Percentiles rank a stretch among this genome's conserved stretches.
phyloP scores from a whole-genome alignment of 2,888 invertebrate species.

The Drosophila percnosoma region DNA sequence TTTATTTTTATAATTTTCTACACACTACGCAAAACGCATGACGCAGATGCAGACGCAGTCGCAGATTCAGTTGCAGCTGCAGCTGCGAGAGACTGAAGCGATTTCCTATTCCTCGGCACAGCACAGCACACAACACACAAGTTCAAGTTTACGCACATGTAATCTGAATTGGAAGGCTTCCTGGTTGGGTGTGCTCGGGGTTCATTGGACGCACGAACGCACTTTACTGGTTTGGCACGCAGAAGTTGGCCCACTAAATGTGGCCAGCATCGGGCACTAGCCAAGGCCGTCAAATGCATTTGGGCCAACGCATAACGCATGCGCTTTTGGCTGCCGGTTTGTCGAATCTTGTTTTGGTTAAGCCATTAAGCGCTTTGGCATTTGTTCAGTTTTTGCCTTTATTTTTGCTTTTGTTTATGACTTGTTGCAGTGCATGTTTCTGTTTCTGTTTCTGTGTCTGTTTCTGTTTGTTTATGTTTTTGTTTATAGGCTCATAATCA shows the following conservation, averaged over 20 bases:
- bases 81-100: background rate
- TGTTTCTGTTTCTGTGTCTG: constrained; percentile 16
- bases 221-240: constrained; percentile 62
- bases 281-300: constrained; percentile 54
- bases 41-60: constrained; percentile 58
- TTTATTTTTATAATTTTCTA: constrained; percentile 19
- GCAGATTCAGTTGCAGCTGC: constrained; percentile 11
- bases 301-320: constrained; percentile 51
- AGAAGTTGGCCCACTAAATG: constrained; percentile 62
- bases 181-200: constrained; percentile 44
- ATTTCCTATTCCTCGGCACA: constrained; percentile 32
- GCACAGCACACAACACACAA: constrained; percentile 32
- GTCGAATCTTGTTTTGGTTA: constrained; percentile 41
- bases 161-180: constrained; percentile 45
- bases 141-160: constrained; percentile 73
- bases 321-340: constrained; percentile 51
- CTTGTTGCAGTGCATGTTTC: constrained; percentile 1
- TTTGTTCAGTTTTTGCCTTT: constrained; percentile 1
- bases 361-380: constrained; percentile 34
- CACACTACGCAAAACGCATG: constrained; percentile 65
- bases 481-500: constrained; percentile 25
- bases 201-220: constrained; percentile 62
- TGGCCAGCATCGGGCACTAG: constrained; percentile 23
- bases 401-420: constrained; percentile 4
- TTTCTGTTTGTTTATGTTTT: constrained; percentile 39